Evolutionary conservation across 92 coral and sea anemone genomes (phyloP), one percentile per base, ranked within the genome.

Genomic region (Zoanthus sociatus): DNA sequence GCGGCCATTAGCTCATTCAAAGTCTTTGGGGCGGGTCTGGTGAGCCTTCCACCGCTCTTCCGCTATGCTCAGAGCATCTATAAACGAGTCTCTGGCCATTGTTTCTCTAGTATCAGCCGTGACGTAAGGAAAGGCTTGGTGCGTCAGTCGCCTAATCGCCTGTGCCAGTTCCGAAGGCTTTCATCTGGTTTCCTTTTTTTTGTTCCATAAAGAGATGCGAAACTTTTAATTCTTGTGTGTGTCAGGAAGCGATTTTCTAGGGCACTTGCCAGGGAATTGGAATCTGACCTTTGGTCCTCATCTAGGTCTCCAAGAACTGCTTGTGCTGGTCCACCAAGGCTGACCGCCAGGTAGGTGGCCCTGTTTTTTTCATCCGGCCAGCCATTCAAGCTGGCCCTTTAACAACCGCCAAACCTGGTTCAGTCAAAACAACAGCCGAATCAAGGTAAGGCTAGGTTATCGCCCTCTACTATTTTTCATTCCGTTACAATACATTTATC

Each of bases 261-360:
- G 18, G 84, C 93, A 5, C 87, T 75, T 0, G 69, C 67, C 61
- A 87, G 86, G 66, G 42, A 87, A 0, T 33, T 50, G 84, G 26
- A 90, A 60, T 76, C 79, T 12, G 83, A 31, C 21, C 77, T 71
- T 70, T 90, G 75, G 72, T 56, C 81, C n/a, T 73, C 78, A 78
- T 85, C 56, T 17, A 90, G 78, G 78, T 90, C 87, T 16, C 92
- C 89, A 7, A 89, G 73, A 54, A 88, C 82, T 30, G 86, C 92
- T 78, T 83, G 92, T 7, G 92, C 86, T 64, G 47, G 91, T 32
- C 92, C 89, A 9, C 88, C 69, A 18, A 78, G 87, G 63, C 88
- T 89, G 71, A 78, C 92, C 9, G 94, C 91, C 58, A 88, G 88
- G 87, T 88, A 77, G 54, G 82, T 78, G 37, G 88, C 87, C 71